These are phyloP conservation scores for Dasyurus viverrinus DNA, from an alignment of 2,113 vertebrate species.

Conservation along the genomic window DNA sequence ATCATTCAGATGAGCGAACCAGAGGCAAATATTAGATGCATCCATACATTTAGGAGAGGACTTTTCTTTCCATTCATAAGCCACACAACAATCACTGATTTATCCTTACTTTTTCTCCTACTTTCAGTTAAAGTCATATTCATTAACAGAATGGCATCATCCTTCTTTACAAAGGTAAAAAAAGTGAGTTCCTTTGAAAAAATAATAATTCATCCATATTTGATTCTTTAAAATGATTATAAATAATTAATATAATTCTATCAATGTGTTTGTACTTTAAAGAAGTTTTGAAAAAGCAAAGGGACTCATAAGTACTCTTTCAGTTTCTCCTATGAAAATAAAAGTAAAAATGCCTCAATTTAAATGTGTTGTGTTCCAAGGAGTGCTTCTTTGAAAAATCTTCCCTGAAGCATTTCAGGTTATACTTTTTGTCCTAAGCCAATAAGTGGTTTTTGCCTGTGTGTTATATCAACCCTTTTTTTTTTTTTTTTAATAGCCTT, in stretches of 20 bases:
- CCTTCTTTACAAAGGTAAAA: background rate
- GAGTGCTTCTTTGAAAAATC: background rate
- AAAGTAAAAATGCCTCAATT: background rate
- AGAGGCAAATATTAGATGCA: background rate
- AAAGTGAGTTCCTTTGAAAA: background rate
- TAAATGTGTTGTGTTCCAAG: background rate
- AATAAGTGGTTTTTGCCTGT: background rate
- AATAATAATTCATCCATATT: background rate
- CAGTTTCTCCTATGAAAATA: background rate
- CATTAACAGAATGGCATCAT: background rate
- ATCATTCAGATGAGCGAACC: background rate
- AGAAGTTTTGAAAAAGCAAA: background rate
- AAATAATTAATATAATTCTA: background rate
- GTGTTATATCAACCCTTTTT: background rate
- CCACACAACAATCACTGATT: background rate
- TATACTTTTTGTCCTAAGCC: background rate
- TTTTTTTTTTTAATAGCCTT: too few relatives aligned
- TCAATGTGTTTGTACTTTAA: background rate
- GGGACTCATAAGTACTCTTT: background rate
- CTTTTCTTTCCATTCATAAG: background rate
- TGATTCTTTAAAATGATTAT: background rate
- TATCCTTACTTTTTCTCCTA: background rate
- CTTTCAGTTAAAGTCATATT: background rate
- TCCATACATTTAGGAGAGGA: background rate
- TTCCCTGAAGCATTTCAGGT: background rate